Evolutionary conservation across 1,140 invertebrate species (phyloP).

Genomic region (Drosophila ironensis): DNA sequence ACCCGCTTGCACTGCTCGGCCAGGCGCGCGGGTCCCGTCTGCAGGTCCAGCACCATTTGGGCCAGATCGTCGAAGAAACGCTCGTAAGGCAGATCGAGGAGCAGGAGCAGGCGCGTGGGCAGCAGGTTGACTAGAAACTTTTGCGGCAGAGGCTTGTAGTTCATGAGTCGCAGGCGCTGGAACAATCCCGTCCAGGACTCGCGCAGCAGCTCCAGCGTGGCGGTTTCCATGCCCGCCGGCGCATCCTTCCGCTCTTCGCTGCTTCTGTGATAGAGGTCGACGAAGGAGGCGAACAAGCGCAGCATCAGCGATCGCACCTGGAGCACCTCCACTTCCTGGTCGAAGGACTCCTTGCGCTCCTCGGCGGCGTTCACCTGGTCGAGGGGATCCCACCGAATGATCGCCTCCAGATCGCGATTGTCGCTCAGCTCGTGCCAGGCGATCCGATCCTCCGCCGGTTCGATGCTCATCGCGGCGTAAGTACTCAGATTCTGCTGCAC

Average conservation of each 20-base stretch:
- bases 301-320: slow-evolving; percentile 68
- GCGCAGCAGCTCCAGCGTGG: slow-evolving; percentile 61
- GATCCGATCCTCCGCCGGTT: slow-evolving; percentile 82
- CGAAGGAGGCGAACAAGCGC: slow-evolving; percentile 67
- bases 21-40: slow-evolving; percentile 42
- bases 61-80: slow-evolving; percentile 71
- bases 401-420: slow-evolving; percentile 85
- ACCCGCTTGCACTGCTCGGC: slow-evolving; percentile 58
- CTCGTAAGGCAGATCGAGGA: slow-evolving; percentile 75
- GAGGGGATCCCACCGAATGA: slow-evolving; percentile 84
- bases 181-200: slow-evolving; percentile 71
- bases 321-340: slow-evolving; percentile 76
- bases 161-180: slow-evolving; percentile 66
- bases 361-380: slow-evolving; percentile 58
- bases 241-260: slow-evolving; percentile 19
- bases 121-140: slow-evolving; percentile 81
- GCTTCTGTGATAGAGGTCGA: slow-evolving; percentile 68
- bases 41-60: slow-evolving; percentile 63
- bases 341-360: slow-evolving; percentile 72
- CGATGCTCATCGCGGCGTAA: slow-evolving; percentile 81
- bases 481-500: slow-evolving; percentile 68
- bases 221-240: slow-evolving; percentile 19
- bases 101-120: slow-evolving; percentile 70
- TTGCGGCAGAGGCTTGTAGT: slow-evolving; percentile 75
- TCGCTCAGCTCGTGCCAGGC: slow-evolving; percentile 83